phyloP scores from a whole-genome alignment of 2,888 invertebrate genomes.

The Acanthoscelides obtectus region DNA sequence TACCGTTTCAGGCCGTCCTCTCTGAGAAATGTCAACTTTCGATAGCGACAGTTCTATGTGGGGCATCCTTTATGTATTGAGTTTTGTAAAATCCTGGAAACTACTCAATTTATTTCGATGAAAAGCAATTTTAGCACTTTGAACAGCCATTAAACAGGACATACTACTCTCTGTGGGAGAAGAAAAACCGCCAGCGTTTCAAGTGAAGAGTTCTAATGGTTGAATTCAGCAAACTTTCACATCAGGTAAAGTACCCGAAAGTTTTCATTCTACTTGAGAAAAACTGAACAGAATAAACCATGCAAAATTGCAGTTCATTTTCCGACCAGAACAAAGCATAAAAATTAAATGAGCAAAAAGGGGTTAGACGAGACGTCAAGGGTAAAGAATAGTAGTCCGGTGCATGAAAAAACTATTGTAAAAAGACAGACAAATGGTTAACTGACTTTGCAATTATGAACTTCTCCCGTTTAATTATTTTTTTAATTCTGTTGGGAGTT shows the following conservation, averaged over 20 bases:
- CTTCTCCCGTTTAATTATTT: neutral
- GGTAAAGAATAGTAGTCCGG: neutral
- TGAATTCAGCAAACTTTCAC: neutral
- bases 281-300: neutral
- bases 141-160: too few relatives aligned
- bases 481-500: neutral
- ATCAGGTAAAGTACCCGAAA: neutral
- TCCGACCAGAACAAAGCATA: neutral
- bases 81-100: too few relatives aligned
- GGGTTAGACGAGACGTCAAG: neutral
- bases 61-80: too few relatives aligned
- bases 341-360: neutral
- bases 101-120: too few relatives aligned
- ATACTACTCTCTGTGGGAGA: too few relatives aligned
- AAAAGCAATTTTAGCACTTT: too few relatives aligned
- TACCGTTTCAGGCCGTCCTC: too few relatives aligned
- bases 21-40: too few relatives aligned
- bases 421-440: neutral
- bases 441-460: neutral
- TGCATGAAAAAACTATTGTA: neutral
- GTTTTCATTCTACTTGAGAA: neutral
- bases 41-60: too few relatives aligned
- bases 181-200: too few relatives aligned
- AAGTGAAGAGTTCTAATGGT: too few relatives aligned
- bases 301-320: neutral